These are phyloP conservation scores for Tichodroma muraria DNA, from an alignment of 2,113 vertebrate genomes.

Conservation along the genomic window DNA sequence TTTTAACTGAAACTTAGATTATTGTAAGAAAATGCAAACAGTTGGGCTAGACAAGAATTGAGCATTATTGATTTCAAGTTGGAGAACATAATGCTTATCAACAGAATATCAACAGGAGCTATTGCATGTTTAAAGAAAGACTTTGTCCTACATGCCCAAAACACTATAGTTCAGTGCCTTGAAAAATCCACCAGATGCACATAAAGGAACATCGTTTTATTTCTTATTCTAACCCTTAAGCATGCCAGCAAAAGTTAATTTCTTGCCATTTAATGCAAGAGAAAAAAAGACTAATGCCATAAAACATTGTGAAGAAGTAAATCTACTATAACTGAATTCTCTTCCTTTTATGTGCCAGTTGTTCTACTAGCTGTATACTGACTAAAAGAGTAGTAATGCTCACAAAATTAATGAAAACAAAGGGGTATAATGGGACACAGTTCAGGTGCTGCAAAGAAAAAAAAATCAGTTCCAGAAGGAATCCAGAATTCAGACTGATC, in stretches of 20 bases:
- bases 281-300: not conserved
- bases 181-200: not conserved
- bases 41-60: not conserved
- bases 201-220: not conserved
- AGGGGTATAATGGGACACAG: not conserved
- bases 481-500: not conserved
- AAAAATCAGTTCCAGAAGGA: not conserved
- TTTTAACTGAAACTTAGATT: not conserved
- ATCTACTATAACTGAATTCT: not conserved
- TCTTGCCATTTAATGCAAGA: not conserved
- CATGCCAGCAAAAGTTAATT: not conserved
- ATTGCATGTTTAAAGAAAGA: not conserved
- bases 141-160: not conserved
- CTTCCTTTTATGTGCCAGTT: not conserved
- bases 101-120: not conserved
- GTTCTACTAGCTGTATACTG: not conserved
- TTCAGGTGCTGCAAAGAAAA: not conserved
- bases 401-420: not conserved
- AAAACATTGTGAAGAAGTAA: not conserved
- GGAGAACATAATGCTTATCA: not conserved
- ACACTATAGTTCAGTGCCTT: not conserved
- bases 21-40: not conserved
- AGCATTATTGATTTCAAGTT: not conserved
- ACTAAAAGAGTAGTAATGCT: not conserved
- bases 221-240: not conserved